Evolutionary conservation across 2,113 vertebrate genomes (phyloP), one percentile per base, ranked within the genome.

Genomic region (Notothenia coriiceps): DNA sequence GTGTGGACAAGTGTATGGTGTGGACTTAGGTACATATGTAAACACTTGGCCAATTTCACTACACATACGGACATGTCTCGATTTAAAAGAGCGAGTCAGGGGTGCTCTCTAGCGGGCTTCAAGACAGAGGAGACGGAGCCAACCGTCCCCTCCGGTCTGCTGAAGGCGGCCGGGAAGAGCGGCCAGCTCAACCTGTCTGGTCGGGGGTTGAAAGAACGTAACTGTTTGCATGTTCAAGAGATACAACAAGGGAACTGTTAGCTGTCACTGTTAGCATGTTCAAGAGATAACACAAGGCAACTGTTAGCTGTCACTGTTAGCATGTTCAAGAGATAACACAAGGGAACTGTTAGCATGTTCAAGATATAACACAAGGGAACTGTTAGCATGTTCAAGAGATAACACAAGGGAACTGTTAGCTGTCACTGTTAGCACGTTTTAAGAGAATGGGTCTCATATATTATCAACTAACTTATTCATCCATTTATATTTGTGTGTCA

Each of bases 141-240:
- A 0, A 22, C 82, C 0, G 85, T 98, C 1, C 96, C 96, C 0
- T 86, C 89, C 61, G 97, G 96, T 0, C 90, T 98, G 66, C 76
- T 99, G 35, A 97, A 96, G 77, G 86, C 95, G 6, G 98, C 98
- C 10, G 90, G 97, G 79, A 96, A 95, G 65, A 98, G 96, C 88
- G 97, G 98, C 1, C 96, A 96, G 77, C 91, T 99, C 20, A 97
- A 98, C 87, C 92, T 99, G 74, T 95, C 96, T 0, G 96, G 95
- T 10, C 94, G 96, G 59, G 94, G 93, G 56, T 94, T 99, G 40
- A 92, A 63, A 0, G 94, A 98, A 91, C 97, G 97, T 99, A 25
- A 25, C 25, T 35, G 35, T 40, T 40, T 1, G 35, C 35, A 40
- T 40, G 35, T 40, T 40, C 5, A 40, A 40, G 5, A 40, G 5